Base-by-base conservation (phyloP, 2,888 invertebrate genomes). In the Drosophila pegasa region DNA sequence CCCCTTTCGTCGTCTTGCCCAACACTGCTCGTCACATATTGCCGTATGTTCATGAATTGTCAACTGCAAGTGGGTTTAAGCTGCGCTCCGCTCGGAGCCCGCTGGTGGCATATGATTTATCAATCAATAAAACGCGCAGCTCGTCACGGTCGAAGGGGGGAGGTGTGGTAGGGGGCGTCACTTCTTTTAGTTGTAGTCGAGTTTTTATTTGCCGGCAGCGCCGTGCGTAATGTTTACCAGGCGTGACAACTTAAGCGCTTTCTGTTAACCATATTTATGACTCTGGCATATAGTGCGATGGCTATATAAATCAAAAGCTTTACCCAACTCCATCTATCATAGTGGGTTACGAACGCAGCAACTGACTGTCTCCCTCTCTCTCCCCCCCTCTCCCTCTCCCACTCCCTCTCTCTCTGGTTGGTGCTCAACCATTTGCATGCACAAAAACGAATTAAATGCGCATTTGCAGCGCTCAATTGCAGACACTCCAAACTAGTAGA, bases 271-370 rank as follows among this genome's bases (percentile, higher is more conserved):
- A 84, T 82, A 83, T 83, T 78, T 82, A 79, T 82, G 80, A 63
- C 71, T 69, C 47, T 68, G 74, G 58, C 70, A 62, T 80, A 70
- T 68, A 85, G 41, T 29, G 41, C 68, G 85, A 66, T 75, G 73
- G 79, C 73, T 73, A 82, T 77, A 83, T 83, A 83, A 83, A 83
- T 83, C 83, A 88, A 86, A 83, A 86, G 83, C 80, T 83, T 83
- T 83, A 48, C 61, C 77, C 88, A 79, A 82, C 86, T 82, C 82
- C 88, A 82, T 82, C 81, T 66, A 82, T 82, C 81, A 87, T 81
- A 70, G 82, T 58, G 88, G 85, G 69, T 85, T 74, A 60, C 41
- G 51, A 38, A 18, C 12, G 38, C 35, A 22, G 16, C 10, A 20
- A 12, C 43, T 33, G n/a, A n/a, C 16, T 41, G 22, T 20, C 27